phyloP scores from a whole-genome alignment of 2,797 vertebrate genomes.

The Brachymystax lenok region DNA sequence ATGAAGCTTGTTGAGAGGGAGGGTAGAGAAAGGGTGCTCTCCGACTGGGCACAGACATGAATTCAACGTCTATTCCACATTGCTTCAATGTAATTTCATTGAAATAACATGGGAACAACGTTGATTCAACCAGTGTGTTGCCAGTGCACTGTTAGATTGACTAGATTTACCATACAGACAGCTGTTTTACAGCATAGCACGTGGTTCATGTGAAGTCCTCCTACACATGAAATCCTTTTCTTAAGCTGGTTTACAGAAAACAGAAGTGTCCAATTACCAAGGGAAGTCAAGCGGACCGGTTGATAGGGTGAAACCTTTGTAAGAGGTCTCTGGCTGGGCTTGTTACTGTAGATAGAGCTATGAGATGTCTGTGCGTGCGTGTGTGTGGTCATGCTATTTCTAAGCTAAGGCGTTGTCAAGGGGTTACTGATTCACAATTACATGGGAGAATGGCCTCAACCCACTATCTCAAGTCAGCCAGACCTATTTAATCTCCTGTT shows the following conservation, averaged over 20 bases:
- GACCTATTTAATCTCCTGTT: background rate
- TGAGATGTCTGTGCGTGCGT: constrained; percentile 24
- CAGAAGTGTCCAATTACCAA: constrained; percentile 15
- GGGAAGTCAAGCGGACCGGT: constrained; percentile 10
- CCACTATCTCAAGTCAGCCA: background rate
- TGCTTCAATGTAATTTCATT: too few relatives aligned
- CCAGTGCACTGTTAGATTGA: constrained; percentile 1
- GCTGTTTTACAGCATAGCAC: constrained; percentile 49
- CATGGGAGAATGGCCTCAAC: background rate
- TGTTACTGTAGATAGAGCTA: constrained; percentile 18
- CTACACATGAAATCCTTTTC: constrained; percentile 12
- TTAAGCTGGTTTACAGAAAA: constrained; percentile 40
- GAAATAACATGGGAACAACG: too few relatives aligned
- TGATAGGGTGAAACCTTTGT: background rate
- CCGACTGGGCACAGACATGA: too few relatives aligned
- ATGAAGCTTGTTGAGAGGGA: background rate
- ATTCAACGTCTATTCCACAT: too few relatives aligned
- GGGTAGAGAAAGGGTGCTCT: constrained; percentile 27
- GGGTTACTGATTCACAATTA: background rate
- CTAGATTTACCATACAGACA: constrained; percentile 36
- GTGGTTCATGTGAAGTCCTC: constrained; percentile 9
- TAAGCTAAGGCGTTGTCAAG: background rate
- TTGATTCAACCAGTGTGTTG: too few relatives aligned
- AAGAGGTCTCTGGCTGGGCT: background rate
- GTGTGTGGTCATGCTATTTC: background rate